phyloP scores from a whole-genome alignment of 2,113 vertebrate genomes.

The Nymphicus hollandicus region DNA sequence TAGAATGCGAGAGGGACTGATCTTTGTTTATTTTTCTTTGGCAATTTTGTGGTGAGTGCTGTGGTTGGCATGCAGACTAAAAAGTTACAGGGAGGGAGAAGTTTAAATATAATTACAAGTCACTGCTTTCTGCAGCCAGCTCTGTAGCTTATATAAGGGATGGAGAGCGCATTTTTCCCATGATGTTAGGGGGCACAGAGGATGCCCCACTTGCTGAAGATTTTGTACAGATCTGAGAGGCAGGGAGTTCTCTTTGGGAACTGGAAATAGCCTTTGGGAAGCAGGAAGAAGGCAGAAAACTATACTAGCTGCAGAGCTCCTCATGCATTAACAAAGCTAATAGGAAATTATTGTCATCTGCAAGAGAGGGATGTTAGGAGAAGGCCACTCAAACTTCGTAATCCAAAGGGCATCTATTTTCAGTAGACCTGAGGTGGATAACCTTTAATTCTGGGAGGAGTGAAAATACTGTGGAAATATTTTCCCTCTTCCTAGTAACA shows the following conservation, averaged over 20 bases:
- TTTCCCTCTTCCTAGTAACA: background rate
- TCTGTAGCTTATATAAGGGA: background rate
- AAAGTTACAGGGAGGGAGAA: background rate
- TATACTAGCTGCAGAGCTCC: background rate
- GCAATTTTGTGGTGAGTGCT: background rate
- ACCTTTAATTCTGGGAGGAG: background rate
- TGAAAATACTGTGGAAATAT: background rate
- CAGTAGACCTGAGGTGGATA: background rate
- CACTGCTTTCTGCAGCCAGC: background rate
- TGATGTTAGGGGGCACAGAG: background rate
- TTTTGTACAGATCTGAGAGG: background rate
- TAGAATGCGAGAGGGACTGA: background rate
- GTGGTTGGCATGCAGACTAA: background rate
- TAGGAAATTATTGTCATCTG: background rate
- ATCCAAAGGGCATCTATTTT: background rate
- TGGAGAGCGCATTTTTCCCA: background rate
- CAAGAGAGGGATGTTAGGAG: background rate
- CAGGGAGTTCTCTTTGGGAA: background rate
- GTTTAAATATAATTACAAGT: slow-evolving; percentile 3
- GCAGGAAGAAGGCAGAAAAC: background rate
- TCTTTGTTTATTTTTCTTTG: slow-evolving; percentile 3
- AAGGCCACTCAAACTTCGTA: background rate
- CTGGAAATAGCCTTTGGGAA: background rate
- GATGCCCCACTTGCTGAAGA: background rate
- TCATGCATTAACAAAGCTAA: background rate